Base-by-base conservation (phyloP, 53 echinoderm and acorn worm species). In the Pentamera pediparva region DNA sequence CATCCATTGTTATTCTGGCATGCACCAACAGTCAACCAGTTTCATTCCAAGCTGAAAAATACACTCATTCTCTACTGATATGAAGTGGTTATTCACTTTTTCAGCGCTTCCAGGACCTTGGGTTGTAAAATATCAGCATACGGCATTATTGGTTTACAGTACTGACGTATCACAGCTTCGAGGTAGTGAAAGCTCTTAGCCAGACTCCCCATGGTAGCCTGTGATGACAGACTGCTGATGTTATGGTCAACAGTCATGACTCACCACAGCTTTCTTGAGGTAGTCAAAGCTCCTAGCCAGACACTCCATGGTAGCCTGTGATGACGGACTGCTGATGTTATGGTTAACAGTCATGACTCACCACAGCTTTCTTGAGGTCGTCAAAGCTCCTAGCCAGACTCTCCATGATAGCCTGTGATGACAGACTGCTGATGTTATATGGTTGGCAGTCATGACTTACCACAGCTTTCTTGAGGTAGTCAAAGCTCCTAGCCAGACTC, bases 211-310 rank as follows among this genome's bases (percentile, higher is more conserved):
- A 91, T 65, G 3, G 88, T 87, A n/a, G 96, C 84, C 41, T 91
- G 87, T 11, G 82, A 65, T 13, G 96, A 79, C 39, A 96, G 82
- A 45, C 88, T 77, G 36, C 83, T 82, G 39, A 86, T 70, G 47
- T 96, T 91, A 12, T 60, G 79, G n/a, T n/a, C n/a, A n/a, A n/a
- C n/a, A n/a, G n/a, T n/a, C n/a, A n/a, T n/a, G n/a, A 75, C 85
- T 91, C 73, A 88, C 96, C 87, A 96, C 91, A 61, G 96, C 91
- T 67, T 88, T 96, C 81, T 88, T 87, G 61, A 96, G 87, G 65
- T 91, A 82, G 61, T 83, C 81, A 53, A 96, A 96, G 8, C 91
- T 89, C 75, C 91, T 96, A 60, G 79, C 81, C 49, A 96, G 75
- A 56, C 91, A 85, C 1, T 85, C 82, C 13, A 91, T 65, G 3